These are phyloP conservation scores for Pseudomyrmex dendroicus DNA, from an alignment of 1,140 invertebrate species.

Conservation along the genomic window DNA sequence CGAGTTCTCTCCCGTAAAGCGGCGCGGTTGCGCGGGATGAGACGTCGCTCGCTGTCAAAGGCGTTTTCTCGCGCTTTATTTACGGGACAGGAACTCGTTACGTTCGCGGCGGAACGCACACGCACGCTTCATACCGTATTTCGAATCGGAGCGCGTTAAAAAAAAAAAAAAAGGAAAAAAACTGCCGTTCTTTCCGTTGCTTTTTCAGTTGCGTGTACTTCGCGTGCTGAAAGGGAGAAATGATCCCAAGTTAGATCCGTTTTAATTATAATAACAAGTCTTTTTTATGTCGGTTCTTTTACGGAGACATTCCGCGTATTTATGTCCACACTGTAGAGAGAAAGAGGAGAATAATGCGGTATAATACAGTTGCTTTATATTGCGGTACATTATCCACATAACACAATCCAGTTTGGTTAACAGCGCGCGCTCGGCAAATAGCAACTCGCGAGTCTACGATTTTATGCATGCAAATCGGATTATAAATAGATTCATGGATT, in stretches of 20 bases:
- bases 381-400: neutral
- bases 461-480: conserved; percentile 51
- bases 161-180: neutral
- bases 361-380: neutral
- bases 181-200: neutral
- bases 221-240: neutral
- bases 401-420: conserved; percentile 17
- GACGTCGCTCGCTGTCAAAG: conserved; percentile 56
- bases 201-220: conserved; percentile 1
- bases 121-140: neutral
- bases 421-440: neutral
- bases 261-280: conserved; percentile 39
- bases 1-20: conserved; percentile 33
- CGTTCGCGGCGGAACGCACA: conserved; percentile 17
- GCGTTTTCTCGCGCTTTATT: conserved; percentile 41
- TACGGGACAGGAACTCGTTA: conserved; percentile 57
- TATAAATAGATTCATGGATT: conserved; percentile 49
- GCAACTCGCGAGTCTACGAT: neutral
- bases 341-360: neutral
- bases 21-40: conserved; percentile 32
- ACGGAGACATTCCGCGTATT: neutral
- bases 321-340: neutral
- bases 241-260: neutral
- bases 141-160: conserved; percentile 5
- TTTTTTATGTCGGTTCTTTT: neutral